Conservation (phyloP, 2,888 invertebrate species). For the Tromatobia lineatoria region DNA sequence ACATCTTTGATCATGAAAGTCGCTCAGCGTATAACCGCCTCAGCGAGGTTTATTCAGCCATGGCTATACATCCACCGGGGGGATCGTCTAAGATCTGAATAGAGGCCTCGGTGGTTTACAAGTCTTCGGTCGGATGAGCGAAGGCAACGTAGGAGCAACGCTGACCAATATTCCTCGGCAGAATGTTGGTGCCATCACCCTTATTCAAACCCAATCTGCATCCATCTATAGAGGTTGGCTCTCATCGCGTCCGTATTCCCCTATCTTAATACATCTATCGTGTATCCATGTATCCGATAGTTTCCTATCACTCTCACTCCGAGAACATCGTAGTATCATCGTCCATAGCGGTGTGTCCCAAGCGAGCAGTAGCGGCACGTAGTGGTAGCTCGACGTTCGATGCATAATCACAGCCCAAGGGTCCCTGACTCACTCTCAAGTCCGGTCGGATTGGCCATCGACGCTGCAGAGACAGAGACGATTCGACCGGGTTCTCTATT, state of each 20-base stretch:
- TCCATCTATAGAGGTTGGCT: conserved; percentile 35
- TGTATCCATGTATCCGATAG: conserved; percentile 9
- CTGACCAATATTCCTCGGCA: conserved; percentile 56
- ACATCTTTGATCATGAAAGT: conserved; percentile 83
- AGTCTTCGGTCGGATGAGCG: conserved; percentile 72
- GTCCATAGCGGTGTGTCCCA: conserved; percentile 16
- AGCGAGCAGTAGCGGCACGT: conserved; percentile 33
- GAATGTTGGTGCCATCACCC: conserved; percentile 42
- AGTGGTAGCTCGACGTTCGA: conserved; percentile 65
- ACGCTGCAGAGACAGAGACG: conserved; percentile 22
- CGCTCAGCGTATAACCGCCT: conserved; percentile 69
- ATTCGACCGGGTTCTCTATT: conserved; percentile 37
- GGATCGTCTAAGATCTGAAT: conserved; percentile 81
- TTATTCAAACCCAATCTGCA: conserved; percentile 30
- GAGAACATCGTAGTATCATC: conserved; percentile 9
- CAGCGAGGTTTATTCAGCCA: conserved; percentile 43
- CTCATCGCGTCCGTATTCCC: conserved; percentile 30
- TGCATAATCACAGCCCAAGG: conserved; percentile 67
- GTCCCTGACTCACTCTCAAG: conserved; percentile 28
- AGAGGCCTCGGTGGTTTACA: conserved; percentile 81
- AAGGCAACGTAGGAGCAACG: conserved; percentile 26
- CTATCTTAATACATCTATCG: conserved; percentile 21
- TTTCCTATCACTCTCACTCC: conserved; percentile 30
- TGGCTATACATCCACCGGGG: conserved; percentile 21
- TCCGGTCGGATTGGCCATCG: conserved; percentile 31